These are phyloP conservation scores for Phylloscopus whistleri DNA, from an alignment of 2,113 vertebrate species.

Conservation along the genomic window DNA sequence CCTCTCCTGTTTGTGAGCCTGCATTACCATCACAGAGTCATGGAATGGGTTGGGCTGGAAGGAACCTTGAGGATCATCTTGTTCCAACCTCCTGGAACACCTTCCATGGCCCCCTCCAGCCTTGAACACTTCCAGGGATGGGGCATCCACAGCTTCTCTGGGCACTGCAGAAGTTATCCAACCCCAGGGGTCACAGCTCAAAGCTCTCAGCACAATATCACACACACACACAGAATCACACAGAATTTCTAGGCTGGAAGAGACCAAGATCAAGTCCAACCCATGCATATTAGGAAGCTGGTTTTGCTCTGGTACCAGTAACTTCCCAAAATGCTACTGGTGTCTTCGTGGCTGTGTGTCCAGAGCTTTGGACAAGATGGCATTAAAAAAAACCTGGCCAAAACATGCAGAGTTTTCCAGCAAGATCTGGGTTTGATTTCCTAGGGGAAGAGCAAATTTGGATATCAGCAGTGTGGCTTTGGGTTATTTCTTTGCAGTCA, in stretches of 20 bases:
- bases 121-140: not conserved
- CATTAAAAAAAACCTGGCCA: not conserved
- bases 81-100: not conserved
- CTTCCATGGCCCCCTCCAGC: not conserved
- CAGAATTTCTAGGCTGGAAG: too few relatives aligned
- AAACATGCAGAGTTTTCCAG: not conserved
- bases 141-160: not conserved
- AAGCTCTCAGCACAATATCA: not conserved
- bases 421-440: not conserved
- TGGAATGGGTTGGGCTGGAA: not conserved
- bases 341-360: not conserved
- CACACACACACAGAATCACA: too few relatives aligned
- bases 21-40: not conserved
- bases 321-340: not conserved
- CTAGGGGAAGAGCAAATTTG: not conserved
- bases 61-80: not conserved
- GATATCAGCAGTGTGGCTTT: not conserved
- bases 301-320: not conserved
- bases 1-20: not conserved
- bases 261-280: too few relatives aligned
- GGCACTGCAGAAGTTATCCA: not conserved
- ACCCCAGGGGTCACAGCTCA: not conserved
- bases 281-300: not conserved
- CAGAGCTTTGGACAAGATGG: not conserved
- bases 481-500: not conserved